Evolutionary conservation across 2,888 invertebrate genomes (phyloP), one percentile per base, ranked within the genome.

Genomic region (Caenorhabditis parvicauda): DNA sequence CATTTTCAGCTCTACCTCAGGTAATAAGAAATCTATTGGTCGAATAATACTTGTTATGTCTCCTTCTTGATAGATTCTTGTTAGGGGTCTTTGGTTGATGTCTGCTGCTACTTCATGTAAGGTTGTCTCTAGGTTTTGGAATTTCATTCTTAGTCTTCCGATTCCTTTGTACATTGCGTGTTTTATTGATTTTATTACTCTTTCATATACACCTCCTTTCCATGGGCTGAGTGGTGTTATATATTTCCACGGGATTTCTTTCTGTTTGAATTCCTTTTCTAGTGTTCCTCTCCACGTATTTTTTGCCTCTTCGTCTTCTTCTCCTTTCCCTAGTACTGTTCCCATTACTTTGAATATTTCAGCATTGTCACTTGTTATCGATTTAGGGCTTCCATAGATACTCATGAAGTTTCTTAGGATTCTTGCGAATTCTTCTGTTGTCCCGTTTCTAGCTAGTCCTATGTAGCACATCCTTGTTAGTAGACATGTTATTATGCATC

Each of bases 191-290:
- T 80, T 72, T 14, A 83, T 72, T 4, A 84, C 56, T 19, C 82
- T 67, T 62, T 84, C 83, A 75, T 81, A 84, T 68, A 78, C 82
- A 29, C 83, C 82, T 49, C 83, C 82, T 82, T 82, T 82, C 83
- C 83, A 84, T 2, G 82, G 64, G 4, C 82, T 81, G 0, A 73
- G 63, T 3, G 82, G 82, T 4, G 82, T 79, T 47, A 81, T 83
- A 59, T 83, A 83, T 19, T 63, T 64, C 76, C 78, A 79, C 5
- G 54, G 12, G 27, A 76, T 74, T 19, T 43, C 45, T 37, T 65
- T 14, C 2, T 41, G 22, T 17, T 35, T 5, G 47, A 43, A 5
- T 39, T 21, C n/a, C n/a, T 21, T 2, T 21, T 28, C 3, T 21
- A 6, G 2, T 14, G n/a, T n/a, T n/a, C n/a, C n/a, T n/a, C n/a